These are phyloP conservation scores for Catharus bicknelli DNA, from an alignment of 2,113 vertebrate species.

Conservation along the genomic window DNA sequence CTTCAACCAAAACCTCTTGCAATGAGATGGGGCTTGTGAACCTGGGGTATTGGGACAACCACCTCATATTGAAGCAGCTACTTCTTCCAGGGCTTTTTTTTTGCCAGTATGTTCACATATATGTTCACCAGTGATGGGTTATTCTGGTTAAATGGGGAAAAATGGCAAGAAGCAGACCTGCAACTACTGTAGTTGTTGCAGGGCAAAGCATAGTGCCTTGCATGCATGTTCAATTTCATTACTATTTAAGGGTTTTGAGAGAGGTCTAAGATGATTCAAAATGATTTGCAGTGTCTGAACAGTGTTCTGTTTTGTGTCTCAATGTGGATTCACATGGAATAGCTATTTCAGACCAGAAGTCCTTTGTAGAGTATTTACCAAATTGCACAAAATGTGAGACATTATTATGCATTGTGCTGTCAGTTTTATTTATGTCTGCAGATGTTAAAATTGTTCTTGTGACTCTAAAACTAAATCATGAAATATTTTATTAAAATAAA, in stretches of 20 bases:
- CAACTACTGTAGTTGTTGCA: background rate
- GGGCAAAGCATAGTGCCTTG: constrained; percentile 44
- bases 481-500: constrained; percentile 12
- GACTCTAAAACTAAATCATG: constrained; percentile 7
- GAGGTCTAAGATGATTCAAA: constrained; percentile 60
- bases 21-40: background rate
- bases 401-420: constrained; percentile 27
- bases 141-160: constrained; percentile 54
- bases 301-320: background rate
- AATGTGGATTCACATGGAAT: background rate
- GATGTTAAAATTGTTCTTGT: constrained; percentile 34
- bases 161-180: constrained; percentile 38
- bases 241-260: constrained; percentile 57
- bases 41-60: background rate
- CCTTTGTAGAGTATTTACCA: background rate
- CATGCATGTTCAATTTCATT: constrained; percentile 63
- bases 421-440: background rate
- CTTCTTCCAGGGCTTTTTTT: background rate
- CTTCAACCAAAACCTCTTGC: background rate
- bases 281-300: constrained; percentile 41
- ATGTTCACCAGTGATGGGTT: background rate
- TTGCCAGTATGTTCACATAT: background rate
- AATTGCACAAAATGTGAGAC: constrained; percentile 7
- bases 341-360: constrained; percentile 34
- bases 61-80: constrained; percentile 6